Percentiles rank a stretch among this genome's conserved stretches.
phyloP scores from a whole-genome alignment of 2,113 vertebrate genomes.

The Callipepla californica region DNA sequence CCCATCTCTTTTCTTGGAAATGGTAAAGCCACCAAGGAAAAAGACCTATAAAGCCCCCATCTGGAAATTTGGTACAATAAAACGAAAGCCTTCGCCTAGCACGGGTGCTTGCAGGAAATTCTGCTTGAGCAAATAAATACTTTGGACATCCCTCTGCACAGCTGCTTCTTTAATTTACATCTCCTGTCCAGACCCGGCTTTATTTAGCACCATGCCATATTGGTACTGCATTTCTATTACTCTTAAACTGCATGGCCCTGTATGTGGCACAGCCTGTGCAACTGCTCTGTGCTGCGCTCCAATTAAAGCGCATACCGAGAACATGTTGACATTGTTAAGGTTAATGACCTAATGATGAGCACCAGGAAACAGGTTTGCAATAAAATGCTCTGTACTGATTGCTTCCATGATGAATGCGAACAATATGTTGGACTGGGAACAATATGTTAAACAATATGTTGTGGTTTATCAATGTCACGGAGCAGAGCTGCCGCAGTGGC shows the following conservation, averaged over 20 bases:
- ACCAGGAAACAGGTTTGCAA: constrained; percentile 73
- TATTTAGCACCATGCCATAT: background rate
- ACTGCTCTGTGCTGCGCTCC: constrained; percentile 27
- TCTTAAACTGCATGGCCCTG: background rate
- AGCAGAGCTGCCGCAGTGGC: background rate
- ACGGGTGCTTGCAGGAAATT: background rate
- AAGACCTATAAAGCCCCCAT: background rate
- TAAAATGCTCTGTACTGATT: constrained; percentile 69
- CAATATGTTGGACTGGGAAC: constrained; percentile 72
- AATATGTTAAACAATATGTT: constrained; percentile 76
- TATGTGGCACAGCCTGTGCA: background rate
- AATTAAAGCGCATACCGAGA: constrained; percentile 67
- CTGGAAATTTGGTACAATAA: background rate
- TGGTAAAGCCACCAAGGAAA: background rate
- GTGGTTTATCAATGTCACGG: constrained; percentile 73
- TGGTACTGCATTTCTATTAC: background rate
- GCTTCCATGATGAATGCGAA: constrained; percentile 70
- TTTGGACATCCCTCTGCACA: background rate
- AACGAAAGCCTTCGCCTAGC: background rate
- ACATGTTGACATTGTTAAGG: constrained; percentile 76
- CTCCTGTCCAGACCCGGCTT: background rate
- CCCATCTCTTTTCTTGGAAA: background rate
- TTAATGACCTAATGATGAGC: constrained; percentile 75
- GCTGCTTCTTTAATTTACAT: background rate
- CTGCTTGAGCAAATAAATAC: background rate